Evolutionary conservation across 2,113 vertebrate genomes (phyloP), one percentile per base, ranked within the genome.

Genomic region (Rhegmatorhina hoffmannsi): DNA sequence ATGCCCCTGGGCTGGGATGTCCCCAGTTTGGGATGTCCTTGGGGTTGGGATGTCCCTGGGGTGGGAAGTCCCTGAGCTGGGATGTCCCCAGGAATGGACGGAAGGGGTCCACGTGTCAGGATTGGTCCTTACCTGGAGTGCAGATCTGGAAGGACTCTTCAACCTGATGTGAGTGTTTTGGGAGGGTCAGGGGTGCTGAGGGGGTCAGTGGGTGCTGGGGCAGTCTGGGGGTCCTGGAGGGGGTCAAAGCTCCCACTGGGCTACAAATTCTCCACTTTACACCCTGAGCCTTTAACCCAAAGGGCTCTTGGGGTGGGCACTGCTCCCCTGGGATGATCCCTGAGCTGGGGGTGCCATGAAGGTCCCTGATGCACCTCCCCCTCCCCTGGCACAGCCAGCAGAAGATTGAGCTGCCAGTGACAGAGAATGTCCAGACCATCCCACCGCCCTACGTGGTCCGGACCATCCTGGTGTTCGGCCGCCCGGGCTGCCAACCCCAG

Each of bases 71-170:
- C 67, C 44, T 13, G 11, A 14, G 17, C 11, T 34, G 33, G 25
- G 56, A 67, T n/a, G 63, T 46, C 21, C 14, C 23, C 9, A 17
- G 60, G 38, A 28, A 12, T 62, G 60, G 36, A 55, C 12, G 7
- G 63, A 52, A 8, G 58, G 28, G 31, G 3, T 73, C n/a, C 31
- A 5, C 21, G 76, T 79, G 44, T 18, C 1, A 1, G 9, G n/a
- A 34, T 21, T 29, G 8, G 4, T 89, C 86, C 97, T 98, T 97
- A 95, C 21, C 68, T 96, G 81, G 67, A 83, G 91, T 33, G 47
- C 96, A 99, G 99, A 99, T 96, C 98, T 99, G 77, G 99, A 99
- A 94, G 99, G 99, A 66, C 99, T 99, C 86, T 98, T 99, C 84
- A 99, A 98, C 94, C 98, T 99, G 60, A 99, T 99, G 99, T 99